Base-by-base conservation (phyloP, 2,888 invertebrate genomes). In the Lepas anatifera region DNA sequence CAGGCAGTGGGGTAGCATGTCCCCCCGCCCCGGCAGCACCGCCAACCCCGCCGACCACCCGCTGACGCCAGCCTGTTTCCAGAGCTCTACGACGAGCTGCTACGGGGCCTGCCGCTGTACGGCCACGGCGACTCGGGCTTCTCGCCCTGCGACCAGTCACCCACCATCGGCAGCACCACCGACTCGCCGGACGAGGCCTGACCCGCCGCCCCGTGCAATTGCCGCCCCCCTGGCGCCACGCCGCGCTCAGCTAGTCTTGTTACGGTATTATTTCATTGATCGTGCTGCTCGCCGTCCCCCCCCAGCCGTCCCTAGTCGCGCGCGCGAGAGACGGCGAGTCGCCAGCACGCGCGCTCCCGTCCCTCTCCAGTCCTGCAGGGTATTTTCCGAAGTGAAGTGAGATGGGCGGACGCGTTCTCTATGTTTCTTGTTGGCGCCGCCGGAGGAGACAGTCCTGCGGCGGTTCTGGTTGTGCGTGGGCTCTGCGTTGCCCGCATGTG, bases 101-200 rank as follows among this genome's bases (percentile, higher is more conserved):
- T 66, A 39, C 37, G 25, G 16, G 39, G 37, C 3, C 8, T 66
- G 7, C 22, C 18, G 58, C 35, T 58, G 35, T 58, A 35, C 35
- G 10, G 16, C 7, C 25, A 25, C 25, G 25, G 25, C 39, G 66
- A 66, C 1, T 7, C 41, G 25, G 2, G 41, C 41, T 1, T 37
- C 11, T 66, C 66, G 39, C 66, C 66, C 13, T 66, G 66, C 66
- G 66, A 37, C 66, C 66, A 66, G 66, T 66, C 66, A 16, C 66
- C 66, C 66, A 66, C 66, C 1, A 10, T 66, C 25, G 66, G 66
- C 66, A 66, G 66, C 66, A 66, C 66, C 39, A 66, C 66, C 11
- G 66, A 66, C 66, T 66, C 66, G 25, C 39, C 66, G 13, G 66
- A 39, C 41, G 66, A 58, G 35, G 35, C 58, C 22, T 58, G 58